Base-by-base conservation (phyloP, 2,888 invertebrate genomes). In the Sepiola atlantica region DNA sequence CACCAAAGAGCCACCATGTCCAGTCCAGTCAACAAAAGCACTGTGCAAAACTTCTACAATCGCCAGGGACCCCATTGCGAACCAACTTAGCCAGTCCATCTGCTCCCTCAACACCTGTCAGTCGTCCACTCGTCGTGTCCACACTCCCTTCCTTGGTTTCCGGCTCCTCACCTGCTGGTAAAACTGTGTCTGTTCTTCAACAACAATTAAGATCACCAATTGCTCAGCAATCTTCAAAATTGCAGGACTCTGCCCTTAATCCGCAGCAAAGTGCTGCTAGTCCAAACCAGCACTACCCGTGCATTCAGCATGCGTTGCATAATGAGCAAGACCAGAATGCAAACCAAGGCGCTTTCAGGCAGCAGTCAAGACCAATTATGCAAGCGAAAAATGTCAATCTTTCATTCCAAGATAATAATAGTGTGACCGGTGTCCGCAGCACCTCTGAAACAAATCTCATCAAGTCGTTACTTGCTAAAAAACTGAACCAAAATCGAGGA, bases 391-490 rank as follows among this genome's bases (percentile, higher is more conserved):
- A 32, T 32, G 35, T 57, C 32, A 54, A 24, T 54, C 28, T 92
- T 92, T 55, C 35, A 32, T 93, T 93, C 93, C 95, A 95, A 94
- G 95, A 95, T 93, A 91, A 93, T 35, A 57, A 55, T 91, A 93
- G 92, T n/a, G 45, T n/a, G 18, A n/a, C 92, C 21, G 92, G 35
- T 55, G 55, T n/a, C n/a, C 93, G 91, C 57, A 94, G 94, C 32
- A 91, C 95, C 77, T 93, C 95, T n/a, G 96, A 97, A 90, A 95
- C 98, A 94, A 98, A 99, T 95, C 98, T 99, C 96, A 99, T 99
- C 97, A 99, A 99, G 98, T 99, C 98, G 97, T 98, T 99, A 96
- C 98, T 99, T 97, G 99, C 99, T 96, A 99, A 98, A 97, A 99
- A 99, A 98, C 95, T 97, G 45, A 96, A 95, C 57, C 95, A 95